Base-by-base conservation (phyloP, 2,888 invertebrate species). In the Antheraea assamensis region DNA sequence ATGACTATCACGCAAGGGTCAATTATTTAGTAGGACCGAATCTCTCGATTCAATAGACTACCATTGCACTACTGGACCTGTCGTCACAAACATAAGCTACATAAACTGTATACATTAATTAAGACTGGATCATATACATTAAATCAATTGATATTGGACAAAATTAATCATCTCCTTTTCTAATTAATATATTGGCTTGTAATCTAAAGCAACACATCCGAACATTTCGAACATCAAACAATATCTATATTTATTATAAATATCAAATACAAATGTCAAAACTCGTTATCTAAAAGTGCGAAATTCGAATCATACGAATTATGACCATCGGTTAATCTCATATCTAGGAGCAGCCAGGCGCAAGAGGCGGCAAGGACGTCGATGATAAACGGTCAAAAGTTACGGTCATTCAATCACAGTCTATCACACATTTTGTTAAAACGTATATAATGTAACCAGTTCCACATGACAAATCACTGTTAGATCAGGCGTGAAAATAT, bases 331-430 rank as follows among this genome's bases (percentile, higher is more conserved):
- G 77, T 80, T 80, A 78, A 82, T 82, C 80, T 80, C 76, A 72
- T 80, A 80, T 84, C 80, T 82, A 80, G 76, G 77, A 74, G 75
- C 79, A 82, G 55, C 80, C 78, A 78, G 78, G 78, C 76, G 80
- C 78, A 74, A 80, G 79, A 79, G 79, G 75, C 77, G 77, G 80
- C 76, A 78, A 84, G 80, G 80, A 80, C 80, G 80, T 79, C 78
- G 83, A 86, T 83, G 83, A 80, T 83, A 84, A 84, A 86, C 83
- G 82, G 85, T 81, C 83, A 86, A 82, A 82, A 82, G 79, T 81
- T 79, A 80, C 80, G 77, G 79, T 78, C 79, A 79, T 78, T 76
- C 78, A 79, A 80, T 77, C 77, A 78, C 78, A 79, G 79, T 82
- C 75, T 78, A 78, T 82, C 78, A 77, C 73, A 77, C 31, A 72